Percentiles rank a stretch among this genome's conserved stretches.
Evolutionary conservation across 2,113 vertebrate genomes (phyloP).

Genomic region (Pygoscelis adeliae): DNA sequence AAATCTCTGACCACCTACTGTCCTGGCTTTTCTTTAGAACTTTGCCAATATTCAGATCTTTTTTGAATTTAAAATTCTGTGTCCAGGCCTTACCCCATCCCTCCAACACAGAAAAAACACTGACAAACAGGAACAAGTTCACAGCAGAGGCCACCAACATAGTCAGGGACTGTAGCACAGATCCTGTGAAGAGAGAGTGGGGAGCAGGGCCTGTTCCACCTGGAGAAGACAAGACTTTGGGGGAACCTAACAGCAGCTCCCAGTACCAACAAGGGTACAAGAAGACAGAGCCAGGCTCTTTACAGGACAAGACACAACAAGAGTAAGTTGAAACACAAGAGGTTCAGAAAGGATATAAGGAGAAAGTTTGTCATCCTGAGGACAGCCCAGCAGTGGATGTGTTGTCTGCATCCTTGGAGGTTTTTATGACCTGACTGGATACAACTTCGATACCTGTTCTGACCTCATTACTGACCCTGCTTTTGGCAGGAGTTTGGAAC

Average conservation of each 20-base stretch:
- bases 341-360: neutral
- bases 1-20: neutral
- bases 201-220: neutral
- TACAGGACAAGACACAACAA: neutral
- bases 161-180: accelerated
- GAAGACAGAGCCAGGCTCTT: neutral
- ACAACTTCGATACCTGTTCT: accelerated
- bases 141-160: neutral
- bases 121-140: neutral
- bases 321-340: neutral
- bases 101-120: neutral
- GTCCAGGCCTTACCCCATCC: neutral
- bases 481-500: neutral
- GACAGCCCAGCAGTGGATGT: neutral
- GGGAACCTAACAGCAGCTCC: neutral
- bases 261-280: neutral
- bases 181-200: neutral
- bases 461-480: neutral
- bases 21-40: neutral
- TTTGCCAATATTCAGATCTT: neutral
- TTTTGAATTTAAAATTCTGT: neutral
- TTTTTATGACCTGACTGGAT: neutral
- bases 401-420: neutral
- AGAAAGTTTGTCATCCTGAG: neutral
- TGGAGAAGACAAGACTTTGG: neutral